Evolutionary conservation across 1,140 invertebrate genomes (phyloP).

Genomic region (Drosophila paulistorum): DNA sequence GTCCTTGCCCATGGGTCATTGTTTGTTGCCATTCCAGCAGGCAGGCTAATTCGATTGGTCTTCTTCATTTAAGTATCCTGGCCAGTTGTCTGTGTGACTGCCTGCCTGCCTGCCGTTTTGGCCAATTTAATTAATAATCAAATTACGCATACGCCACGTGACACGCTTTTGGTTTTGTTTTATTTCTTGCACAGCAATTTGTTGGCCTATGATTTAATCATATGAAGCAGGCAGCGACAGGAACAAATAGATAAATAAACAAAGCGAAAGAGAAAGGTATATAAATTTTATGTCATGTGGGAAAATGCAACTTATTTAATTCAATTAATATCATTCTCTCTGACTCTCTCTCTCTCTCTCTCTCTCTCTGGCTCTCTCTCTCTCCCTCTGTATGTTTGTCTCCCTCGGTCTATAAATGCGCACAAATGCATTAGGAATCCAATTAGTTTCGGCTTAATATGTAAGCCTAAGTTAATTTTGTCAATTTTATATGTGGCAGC

Average conservation of each 20-base stretch:
- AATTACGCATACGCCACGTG: conserved; percentile 76
- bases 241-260: not conserved
- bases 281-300: conserved; percentile 20
- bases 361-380: not conserved
- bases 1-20: conserved; percentile 65
- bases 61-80: conserved; percentile 56
- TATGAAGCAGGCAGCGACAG: not conserved
- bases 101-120: too few relatives aligned
- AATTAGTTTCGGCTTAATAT: conserved; percentile 30
- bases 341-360: too few relatives aligned
- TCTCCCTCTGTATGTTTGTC: not conserved
- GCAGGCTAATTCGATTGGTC: conserved; percentile 68
- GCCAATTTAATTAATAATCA: conserved; percentile 77
- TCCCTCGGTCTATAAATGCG: conserved; percentile 4
- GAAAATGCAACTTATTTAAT: conserved; percentile 46
- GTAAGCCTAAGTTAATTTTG: conserved; percentile 2
- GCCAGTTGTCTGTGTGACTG: conserved; percentile 11
- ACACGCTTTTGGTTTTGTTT: conserved; percentile 28
- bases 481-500: not conserved
- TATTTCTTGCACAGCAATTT: conserved; percentile 21
- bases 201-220: conserved; percentile 34
- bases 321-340: conserved; percentile 47
- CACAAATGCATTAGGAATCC: conserved; percentile 27
- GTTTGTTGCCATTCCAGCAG: conserved; percentile 43
- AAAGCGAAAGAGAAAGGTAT: not conserved